Conservation (phyloP, 2,113 vertebrate genomes). For the Alces alces region DNA sequence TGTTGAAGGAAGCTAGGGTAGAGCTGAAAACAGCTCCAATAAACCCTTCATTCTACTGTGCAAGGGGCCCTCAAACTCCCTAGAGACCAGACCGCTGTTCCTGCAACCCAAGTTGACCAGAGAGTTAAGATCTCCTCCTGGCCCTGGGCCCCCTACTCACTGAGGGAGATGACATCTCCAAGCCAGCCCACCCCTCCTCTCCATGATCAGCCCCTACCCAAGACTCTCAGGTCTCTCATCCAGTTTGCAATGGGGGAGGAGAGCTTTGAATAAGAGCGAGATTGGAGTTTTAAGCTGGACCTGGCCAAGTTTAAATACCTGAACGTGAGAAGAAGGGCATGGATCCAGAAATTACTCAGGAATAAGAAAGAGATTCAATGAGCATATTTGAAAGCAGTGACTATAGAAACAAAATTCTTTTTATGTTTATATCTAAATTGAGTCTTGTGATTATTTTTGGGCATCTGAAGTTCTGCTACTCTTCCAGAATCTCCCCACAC, state of each 20-base stretch:
- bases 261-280: neutral
- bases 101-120: neutral
- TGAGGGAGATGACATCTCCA: neutral
- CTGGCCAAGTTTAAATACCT: neutral
- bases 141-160: accelerated
- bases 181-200: neutral
- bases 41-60: neutral
- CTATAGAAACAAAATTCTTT: neutral
- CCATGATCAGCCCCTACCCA: neutral
- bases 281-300: neutral
- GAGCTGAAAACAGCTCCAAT: neutral
- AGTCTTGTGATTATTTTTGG: neutral
- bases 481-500: neutral
- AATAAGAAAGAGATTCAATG: neutral
- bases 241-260: neutral
- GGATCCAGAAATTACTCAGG: neutral
- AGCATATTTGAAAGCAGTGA: neutral
- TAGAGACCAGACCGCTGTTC: neutral
- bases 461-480: neutral
- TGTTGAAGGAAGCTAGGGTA: neutral
- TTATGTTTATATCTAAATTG: neutral
- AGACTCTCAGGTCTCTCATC: neutral
- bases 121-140: neutral
- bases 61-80: neutral
- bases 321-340: neutral